Evolutionary conservation across 1,140 invertebrate species (phyloP).

Genomic region (Tachypleus tridentatus): DNA sequence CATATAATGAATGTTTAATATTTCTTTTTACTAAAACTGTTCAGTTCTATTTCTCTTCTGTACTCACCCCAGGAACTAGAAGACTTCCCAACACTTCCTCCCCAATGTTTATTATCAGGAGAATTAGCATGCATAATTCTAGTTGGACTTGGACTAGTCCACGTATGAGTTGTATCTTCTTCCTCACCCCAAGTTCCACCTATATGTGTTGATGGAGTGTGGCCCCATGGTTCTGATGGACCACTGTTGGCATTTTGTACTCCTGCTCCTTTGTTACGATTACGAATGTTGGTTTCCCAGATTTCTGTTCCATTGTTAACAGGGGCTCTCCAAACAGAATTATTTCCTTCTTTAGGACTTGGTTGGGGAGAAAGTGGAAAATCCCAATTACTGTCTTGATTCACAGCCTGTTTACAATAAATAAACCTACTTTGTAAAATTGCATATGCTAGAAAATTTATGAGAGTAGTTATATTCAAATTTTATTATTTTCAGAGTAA

Average conservation of each 20-base stretch:
- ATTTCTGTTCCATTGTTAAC: slow-evolving; percentile 58
- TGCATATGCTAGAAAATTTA: no score
- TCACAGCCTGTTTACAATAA: slow-evolving; percentile 52
- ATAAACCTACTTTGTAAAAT: no score
- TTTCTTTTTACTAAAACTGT: no score
- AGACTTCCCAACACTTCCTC: no score
- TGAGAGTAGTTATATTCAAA: no score
- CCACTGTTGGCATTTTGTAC: slow-evolving; percentile 5
- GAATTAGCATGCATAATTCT: no score
- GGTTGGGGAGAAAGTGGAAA: slow-evolving; percentile 77
- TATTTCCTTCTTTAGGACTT: slow-evolving; percentile 41
- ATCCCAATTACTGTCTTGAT: slow-evolving; percentile 87
- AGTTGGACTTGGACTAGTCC: slow-evolving; percentile 30
- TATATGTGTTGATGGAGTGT: slow-evolving; percentile 78
- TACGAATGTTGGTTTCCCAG: slow-evolving; percentile 81
- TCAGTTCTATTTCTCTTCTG: no score
- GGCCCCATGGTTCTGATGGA: slow-evolving; percentile 58
- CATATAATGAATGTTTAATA: no score
- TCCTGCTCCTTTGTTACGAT: slow-evolving; percentile 37
- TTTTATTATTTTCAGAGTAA: no score
- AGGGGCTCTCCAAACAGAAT: slow-evolving; percentile 17
- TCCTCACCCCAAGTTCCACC: slow-evolving; percentile 91
- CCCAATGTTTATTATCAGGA: no score
- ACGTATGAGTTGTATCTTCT: slow-evolving; percentile 52
- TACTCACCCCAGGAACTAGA: no score